phyloP scores from a whole-genome alignment of 2,113 vertebrate species.

The Caretta caretta region DNA sequence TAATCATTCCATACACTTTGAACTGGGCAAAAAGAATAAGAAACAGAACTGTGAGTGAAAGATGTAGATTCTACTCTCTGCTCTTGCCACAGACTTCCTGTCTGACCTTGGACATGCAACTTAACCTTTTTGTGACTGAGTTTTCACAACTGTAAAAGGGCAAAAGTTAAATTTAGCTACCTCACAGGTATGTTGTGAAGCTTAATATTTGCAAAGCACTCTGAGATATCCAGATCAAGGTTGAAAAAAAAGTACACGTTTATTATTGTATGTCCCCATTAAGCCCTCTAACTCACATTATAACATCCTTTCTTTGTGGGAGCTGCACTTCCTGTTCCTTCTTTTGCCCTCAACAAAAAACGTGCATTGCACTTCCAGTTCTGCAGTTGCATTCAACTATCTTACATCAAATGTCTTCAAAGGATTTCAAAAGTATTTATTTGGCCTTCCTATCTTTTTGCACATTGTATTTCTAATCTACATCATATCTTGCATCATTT shows the following conservation, averaged over 20 bases:
- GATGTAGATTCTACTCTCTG: background rate
- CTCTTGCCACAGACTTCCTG: background rate
- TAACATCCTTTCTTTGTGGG: background rate
- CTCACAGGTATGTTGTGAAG: background rate
- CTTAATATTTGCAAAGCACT: background rate
- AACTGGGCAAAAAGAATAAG: background rate
- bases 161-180: background rate
- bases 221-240: background rate
- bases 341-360: background rate
- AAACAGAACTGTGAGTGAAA: background rate
- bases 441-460: background rate
- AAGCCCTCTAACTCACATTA: background rate
- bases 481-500: background rate
- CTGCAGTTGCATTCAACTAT: background rate
- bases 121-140: background rate
- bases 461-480: background rate
- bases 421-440: background rate
- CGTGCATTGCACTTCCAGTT: background rate
- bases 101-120: background rate
- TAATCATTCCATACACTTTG: background rate
- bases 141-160: background rate
- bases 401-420: background rate
- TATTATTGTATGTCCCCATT: background rate
- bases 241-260: background rate
- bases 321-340: background rate